These are phyloP conservation scores for Podabrus alpinus DNA, from an alignment of 2,888 invertebrate genomes.

Conservation along the genomic window DNA sequence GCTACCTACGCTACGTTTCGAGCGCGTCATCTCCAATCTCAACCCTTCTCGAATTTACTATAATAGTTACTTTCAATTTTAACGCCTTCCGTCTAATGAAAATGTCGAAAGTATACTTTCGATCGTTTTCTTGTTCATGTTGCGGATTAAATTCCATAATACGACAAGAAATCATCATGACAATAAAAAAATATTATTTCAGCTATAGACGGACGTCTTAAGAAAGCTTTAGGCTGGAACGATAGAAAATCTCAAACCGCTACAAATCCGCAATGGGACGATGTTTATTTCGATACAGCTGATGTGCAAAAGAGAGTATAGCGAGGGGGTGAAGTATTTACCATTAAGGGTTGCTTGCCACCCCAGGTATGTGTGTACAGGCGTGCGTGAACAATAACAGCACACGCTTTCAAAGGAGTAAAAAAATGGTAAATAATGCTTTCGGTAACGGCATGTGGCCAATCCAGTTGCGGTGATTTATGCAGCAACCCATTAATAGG, in stretches of 20 bases:
- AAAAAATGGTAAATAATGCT: slow-evolving; percentile 50
- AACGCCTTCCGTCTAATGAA: background rate
- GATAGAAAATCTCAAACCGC: slow-evolving; percentile 34
- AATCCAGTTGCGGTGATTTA: slow-evolving; percentile 34
- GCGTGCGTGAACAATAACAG: slow-evolving; percentile 44
- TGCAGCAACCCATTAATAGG: slow-evolving; percentile 10
- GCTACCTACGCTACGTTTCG: background rate
- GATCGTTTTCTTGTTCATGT: slow-evolving; percentile 31
- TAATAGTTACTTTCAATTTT: background rate
- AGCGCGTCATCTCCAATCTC: background rate
- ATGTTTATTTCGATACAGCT: slow-evolving; percentile 49
- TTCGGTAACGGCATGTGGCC: slow-evolving; percentile 48
- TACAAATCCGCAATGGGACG: slow-evolving; percentile 32
- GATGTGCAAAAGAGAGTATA: slow-evolving; percentile 48
- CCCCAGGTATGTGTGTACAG: slow-evolving; percentile 34
- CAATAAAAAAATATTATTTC: slow-evolving; percentile 51
- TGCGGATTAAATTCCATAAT: slow-evolving; percentile 44
- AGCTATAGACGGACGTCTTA: slow-evolving; percentile 34
- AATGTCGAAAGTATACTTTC: background rate
- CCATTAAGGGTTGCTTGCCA: slow-evolving; percentile 40
- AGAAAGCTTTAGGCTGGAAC: slow-evolving; percentile 30
- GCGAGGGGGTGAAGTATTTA: slow-evolving; percentile 36
- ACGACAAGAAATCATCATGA: slow-evolving; percentile 44
- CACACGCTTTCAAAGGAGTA: slow-evolving; percentile 48
- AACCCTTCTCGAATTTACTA: background rate